A percentile compares a stretch with the other conserved stretches of the same genome.
phyloP scores from a whole-genome alignment of 2,113 vertebrate species.

The Silurus meridionalis region DNA sequence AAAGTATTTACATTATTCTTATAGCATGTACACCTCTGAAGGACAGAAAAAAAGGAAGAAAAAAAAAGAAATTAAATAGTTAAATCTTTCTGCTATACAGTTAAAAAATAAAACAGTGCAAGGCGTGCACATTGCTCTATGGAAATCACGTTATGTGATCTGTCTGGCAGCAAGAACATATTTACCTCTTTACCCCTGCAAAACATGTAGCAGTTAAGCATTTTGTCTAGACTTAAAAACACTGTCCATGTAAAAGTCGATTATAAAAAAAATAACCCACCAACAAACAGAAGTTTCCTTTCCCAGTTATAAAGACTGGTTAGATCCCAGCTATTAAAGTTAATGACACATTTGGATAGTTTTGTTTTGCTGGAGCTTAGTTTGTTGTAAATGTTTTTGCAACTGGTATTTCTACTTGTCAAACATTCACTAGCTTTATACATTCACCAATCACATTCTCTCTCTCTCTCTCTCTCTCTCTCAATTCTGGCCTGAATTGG shows the following conservation, averaged over 20 bases:
- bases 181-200: constrained; percentile 26
- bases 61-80: constrained; percentile 25
- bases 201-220: constrained; percentile 22
- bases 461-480: background rate
- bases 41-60: background rate
- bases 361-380: background rate
- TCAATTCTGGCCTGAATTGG: constrained; percentile 1
- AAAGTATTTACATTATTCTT: constrained; percentile 40
- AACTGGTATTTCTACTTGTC: background rate
- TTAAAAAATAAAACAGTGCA: constrained; percentile 22
- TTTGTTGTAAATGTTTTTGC: constrained; percentile 1
- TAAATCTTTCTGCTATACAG: constrained; percentile 23
- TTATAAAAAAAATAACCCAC: constrained; percentile 3
- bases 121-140: background rate
- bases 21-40: constrained; percentile 12
- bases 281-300: constrained; percentile 7
- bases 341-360: background rate
- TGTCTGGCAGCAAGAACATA: constrained; percentile 3
- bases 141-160: background rate
- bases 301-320: constrained; percentile 11
- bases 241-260: constrained; percentile 3
- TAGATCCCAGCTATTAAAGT: constrained; percentile 18
- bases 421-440: constrained; percentile 6
- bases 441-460: background rate
- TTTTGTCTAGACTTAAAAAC: constrained; percentile 27